phyloP scores from a whole-genome alignment of 1,140 invertebrate species.

The Magallana ariakensis region DNA sequence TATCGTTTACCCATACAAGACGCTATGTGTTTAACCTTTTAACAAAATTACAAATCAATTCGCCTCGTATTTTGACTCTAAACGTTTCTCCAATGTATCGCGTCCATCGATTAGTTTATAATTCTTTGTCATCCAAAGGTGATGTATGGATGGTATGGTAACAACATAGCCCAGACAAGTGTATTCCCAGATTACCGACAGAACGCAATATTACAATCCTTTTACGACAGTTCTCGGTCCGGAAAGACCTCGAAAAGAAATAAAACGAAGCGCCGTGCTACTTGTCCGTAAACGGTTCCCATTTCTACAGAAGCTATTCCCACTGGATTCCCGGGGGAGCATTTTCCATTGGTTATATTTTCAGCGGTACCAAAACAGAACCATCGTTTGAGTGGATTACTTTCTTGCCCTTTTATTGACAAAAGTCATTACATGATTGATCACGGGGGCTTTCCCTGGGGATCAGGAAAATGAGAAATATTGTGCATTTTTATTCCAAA shows the following conservation, averaged over 20 bases:
- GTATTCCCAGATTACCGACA: neutral
- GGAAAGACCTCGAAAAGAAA: neutral
- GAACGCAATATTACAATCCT: constrained; percentile 11
- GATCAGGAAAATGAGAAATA: constrained; percentile 24
- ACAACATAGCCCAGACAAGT: constrained; percentile 10
- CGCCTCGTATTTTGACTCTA: no score
- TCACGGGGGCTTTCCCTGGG: neutral
- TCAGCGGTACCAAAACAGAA: constrained; percentile 17
- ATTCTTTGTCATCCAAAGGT: neutral
- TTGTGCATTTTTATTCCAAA: constrained; percentile 24
- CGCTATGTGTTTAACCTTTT: no score
- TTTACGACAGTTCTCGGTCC: neutral
- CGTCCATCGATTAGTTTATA: no score
- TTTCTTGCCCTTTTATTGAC: constrained; percentile 30
- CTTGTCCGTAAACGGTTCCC: constrained; percentile 1
- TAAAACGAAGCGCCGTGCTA: neutral
- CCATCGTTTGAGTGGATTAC: constrained; percentile 2
- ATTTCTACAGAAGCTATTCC: neutral
- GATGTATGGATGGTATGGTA: neutral
- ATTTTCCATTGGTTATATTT: neutral
- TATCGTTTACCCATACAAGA: no score
- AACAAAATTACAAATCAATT: no score
- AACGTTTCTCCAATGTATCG: no score
- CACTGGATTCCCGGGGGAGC: neutral
- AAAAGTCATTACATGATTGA: constrained; percentile 26